Evolutionary conservation across 2,888 invertebrate genomes (phyloP), one percentile per base, ranked within the genome.

Genomic region (Oscheius sp.): DNA sequence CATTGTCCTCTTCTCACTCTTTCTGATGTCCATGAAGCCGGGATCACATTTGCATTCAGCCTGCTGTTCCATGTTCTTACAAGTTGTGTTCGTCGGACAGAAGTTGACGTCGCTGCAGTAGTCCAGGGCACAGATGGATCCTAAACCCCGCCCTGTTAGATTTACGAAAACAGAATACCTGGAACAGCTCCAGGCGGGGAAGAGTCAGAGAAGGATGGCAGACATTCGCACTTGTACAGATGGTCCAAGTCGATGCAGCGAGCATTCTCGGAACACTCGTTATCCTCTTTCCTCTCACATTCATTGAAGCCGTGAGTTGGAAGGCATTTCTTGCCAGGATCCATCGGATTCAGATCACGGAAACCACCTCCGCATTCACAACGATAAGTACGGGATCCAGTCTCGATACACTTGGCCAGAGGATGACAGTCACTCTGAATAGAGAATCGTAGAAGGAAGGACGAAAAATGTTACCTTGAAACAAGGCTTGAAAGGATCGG

Each of bases 81-180:
- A 96, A 82, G 94, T 94, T 77, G 95, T 95, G 90, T 96, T 95
- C 89, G 92, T 92, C 90, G 96, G 95, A 90, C 96, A 96, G 89
- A 93, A 93, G 91, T 95, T 94, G 74, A 89, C 88, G 74, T 89
- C 89, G 62, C 79, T 79, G 71, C 89, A 89, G 79, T 85, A 89
- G 76, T 89, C 86, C 66, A 88, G 72, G 10, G 84, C 84, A 76
- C 89, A 89, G 21, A 76, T 74, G 4, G 83, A 65, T 2, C 42
- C 42, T 42, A 7, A 42, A 42, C 3, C 3, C 3, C 0, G 7
- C 2, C 29, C 21, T 2, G 55, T 11, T 11, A 35, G 13, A 7
- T 32, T 4, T 2, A 1, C 65, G 29, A 5, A 42, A 7, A 42
- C 42, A 5, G 42, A 42, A 42, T 42, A 42, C 85, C 87, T 35